Base-by-base conservation (phyloP, 2,797 vertebrate species). In the Glyptemys insculpta region DNA sequence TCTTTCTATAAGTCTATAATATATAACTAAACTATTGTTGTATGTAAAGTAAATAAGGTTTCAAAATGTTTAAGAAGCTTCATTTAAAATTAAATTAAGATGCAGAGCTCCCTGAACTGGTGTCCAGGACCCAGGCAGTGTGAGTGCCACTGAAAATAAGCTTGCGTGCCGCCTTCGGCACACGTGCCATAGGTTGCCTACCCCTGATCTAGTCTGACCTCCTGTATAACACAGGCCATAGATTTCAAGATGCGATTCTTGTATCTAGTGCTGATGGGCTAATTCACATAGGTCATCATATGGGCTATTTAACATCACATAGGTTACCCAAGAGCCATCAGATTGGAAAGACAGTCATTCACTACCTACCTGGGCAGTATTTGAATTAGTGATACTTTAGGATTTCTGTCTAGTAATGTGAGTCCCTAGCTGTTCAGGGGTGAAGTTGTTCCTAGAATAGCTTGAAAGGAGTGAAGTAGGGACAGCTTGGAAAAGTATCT, bases 251-350 rank as follows among this genome's bases (percentile, higher is more conserved):
- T 5, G 2, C 47, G 84, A 56, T 44, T 91, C 16, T 53, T 86
- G 25, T 79, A 15, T 65, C 47, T 18, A 0, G 2, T 6, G 19
- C 87, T 79, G 9, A 16, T 0, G 78, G 5, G 0, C 37, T 14
- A 41, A 1, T 4, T 85, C 49, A 78, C 0, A 0, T 29, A 89
- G 34, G n/a, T 5, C 50, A 12, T 14, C 27, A 31, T 41, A 18
- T 0, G 57, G 3, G 0, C 31, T 15, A 29, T 1, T 4, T 86
- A 23, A 23, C 10, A 72, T 41, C 50, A 79, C 0, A 0, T 27
- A 90, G 37, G 29, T 5, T 47, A 21, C 12, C 19, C 29, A 52
- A 6, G 25, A 37, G 8, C 41, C 31, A 91, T 74, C 37, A 41
- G 37, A 37, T 1, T 5, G 41, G 31, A 44, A 80, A 15, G 62